Evolutionary conservation across 35 echinoderm and acorn worm genomes (phyloP).

Genomic region (Anneissia japonica): DNA sequence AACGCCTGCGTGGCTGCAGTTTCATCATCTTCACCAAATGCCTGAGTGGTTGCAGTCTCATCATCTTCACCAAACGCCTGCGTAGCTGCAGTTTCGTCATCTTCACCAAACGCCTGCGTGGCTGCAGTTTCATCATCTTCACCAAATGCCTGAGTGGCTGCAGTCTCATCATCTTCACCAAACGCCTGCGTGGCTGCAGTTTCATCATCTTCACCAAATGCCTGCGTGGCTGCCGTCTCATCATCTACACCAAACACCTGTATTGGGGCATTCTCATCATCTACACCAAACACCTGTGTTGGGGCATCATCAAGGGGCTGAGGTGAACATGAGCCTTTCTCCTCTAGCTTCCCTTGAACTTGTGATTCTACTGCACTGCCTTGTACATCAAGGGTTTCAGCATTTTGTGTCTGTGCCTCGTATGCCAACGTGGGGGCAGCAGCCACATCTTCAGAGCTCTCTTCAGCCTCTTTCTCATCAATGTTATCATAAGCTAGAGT

Average conservation of each 20-base stretch:
- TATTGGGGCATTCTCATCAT: background rate
- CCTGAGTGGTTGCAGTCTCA: background rate
- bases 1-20: background rate
- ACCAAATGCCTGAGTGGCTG: background rate
- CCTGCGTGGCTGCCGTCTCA: background rate
- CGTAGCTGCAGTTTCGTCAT: background rate
- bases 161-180: background rate
- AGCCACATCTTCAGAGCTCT: background rate
- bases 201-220: slow-evolving; percentile 1
- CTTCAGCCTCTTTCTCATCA: background rate
- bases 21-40: background rate
- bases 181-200: background rate
- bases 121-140: slow-evolving; percentile 1
- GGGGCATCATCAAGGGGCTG: background rate
- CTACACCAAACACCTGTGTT: background rate
- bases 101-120: background rate
- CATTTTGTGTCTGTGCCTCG: no score
- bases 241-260: background rate
- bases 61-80: background rate
- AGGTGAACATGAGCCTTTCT: no score
- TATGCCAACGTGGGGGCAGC: no score
- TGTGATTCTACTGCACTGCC: no score
- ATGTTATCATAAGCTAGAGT: background rate
- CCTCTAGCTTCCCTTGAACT: no score
- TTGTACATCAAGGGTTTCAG: no score